Evolutionary conservation across 2,113 vertebrate genomes (phyloP).

Genomic region (Machaerirhynchus nigripectus): DNA sequence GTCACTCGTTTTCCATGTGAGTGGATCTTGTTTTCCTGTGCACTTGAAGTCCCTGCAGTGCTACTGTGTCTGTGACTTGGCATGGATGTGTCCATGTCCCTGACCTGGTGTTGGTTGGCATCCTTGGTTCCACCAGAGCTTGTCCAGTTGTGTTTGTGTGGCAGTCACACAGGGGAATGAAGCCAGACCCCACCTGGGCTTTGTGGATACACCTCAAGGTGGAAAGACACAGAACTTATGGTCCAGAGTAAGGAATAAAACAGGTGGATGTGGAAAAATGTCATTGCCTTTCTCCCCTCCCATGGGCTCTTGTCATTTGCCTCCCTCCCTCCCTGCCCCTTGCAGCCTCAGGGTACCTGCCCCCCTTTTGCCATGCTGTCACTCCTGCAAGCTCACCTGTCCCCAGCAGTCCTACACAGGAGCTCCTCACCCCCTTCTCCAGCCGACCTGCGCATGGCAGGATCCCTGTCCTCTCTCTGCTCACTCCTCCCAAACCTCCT

Average conservation of each 20-base stretch:
- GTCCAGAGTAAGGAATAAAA: neutral
- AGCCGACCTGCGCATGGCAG: fast-evolving
- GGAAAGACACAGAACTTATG: fast-evolving
- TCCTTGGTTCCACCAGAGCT: neutral
- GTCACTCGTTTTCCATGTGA: constrained; percentile 56
- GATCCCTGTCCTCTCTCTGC: neutral
- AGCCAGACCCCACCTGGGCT: neutral
- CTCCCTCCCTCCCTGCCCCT: neutral
- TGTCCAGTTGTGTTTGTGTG: neutral
- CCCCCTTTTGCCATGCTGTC: neutral
- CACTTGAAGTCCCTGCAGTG: neutral
- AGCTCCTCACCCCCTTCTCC: neutral
- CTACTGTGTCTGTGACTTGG: neutral
- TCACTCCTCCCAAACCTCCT: neutral
- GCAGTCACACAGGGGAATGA: fast-evolving
- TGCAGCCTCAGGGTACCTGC: fast-evolving
- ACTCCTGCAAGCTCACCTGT: neutral
- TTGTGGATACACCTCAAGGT: fast-evolving
- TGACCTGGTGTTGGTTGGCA: neutral
- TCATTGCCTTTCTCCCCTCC: neutral
- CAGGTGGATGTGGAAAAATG: neutral
- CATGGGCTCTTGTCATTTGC: neutral
- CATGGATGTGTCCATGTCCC: neutral
- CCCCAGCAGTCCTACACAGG: neutral
- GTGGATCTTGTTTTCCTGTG: neutral